Base-by-base conservation (phyloP, 2,113 vertebrate genomes). In the Lates calcarifer region DNA sequence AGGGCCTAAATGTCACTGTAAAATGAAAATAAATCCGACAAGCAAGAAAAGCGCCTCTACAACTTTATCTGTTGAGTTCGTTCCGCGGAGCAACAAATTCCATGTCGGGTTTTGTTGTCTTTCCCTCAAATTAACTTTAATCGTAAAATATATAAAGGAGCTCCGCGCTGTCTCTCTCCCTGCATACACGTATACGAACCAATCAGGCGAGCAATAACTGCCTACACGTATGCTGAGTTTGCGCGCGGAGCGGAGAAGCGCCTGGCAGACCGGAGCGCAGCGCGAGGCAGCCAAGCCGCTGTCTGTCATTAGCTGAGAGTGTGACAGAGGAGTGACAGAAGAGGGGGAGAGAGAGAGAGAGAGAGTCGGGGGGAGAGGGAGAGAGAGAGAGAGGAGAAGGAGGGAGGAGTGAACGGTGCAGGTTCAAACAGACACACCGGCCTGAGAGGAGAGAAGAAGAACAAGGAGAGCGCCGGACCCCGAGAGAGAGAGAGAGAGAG, bases 141-240 rank as follows among this genome's bases (percentile, higher is more conserved):
- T 92, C 85, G 92, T 87, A 92, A 95, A 95, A 94, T 91, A 94
- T 93, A 95, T 94, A 95, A 95, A 95, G 94, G 91, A 78, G 92
- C 92, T 87, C 89, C 71, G 87, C 77, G 67, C 84, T 37, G 86
- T 72, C 87, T 85, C 87, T 67, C 80, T 67, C 71, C 49, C 51
- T 43, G 64, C 88, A 84, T 20, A 87, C 82, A 85, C 87, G 77
- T 71, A 12, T 45, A 90, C 83, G 93, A 96, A 93, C 97, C 97
- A 98, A 98, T 98, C 96, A 96, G 92, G 91, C 89, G 71, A 90
- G 92, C 91, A 85, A 77, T 90, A 94, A 74, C 81, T 71, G 69
- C 77, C 58, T 24, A 91, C 95, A 96, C 96, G 96, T 96, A 12
- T 49, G 67, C 95, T 92, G 95, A 95, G 91, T 90, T 93, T 95